Conservation (phyloP, 1,140 invertebrate genomes). For the Yoshiicerus persimilis region DNA sequence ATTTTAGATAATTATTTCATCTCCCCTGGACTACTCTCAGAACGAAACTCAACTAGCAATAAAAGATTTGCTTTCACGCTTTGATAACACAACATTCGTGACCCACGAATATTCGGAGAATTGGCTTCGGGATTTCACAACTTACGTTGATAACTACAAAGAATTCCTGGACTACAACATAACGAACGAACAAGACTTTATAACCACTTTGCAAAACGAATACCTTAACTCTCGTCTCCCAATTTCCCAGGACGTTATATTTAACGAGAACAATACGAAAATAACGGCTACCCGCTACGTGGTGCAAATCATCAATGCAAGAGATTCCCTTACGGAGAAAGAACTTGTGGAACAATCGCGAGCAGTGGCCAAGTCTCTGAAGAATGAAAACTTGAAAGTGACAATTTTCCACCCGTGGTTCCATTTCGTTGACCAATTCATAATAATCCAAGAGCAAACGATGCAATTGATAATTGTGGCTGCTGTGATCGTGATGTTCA, state of each 20-base stretch:
- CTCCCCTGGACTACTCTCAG: not conserved
- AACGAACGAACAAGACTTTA: slow-evolving; percentile 70
- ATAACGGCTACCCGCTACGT: slow-evolving; percentile 82
- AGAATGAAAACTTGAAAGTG: slow-evolving; percentile 51
- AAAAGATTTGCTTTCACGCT: slow-evolving; percentile 76
- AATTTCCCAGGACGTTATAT: slow-evolving; percentile 77
- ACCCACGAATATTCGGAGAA: slow-evolving; percentile 77
- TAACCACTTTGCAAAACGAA: slow-evolving; percentile 71
- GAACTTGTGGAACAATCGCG: slow-evolving; percentile 78
- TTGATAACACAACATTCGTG: slow-evolving; percentile 76
- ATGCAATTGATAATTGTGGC: slow-evolving; percentile 90
- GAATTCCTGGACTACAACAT: slow-evolving; percentile 76
- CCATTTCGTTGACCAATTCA: slow-evolving; percentile 92
- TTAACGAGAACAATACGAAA: slow-evolving; percentile 65
- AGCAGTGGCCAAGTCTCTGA: slow-evolving; percentile 75
- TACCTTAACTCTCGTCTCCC: slow-evolving; percentile 72
- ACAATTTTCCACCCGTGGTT: slow-evolving; percentile 92
- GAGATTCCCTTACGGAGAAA: slow-evolving; percentile 84
- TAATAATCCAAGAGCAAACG: slow-evolving; percentile 85
- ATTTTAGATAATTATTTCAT: slow-evolving; percentile 71
- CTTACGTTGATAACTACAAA: slow-evolving; percentile 75
- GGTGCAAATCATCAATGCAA: slow-evolving; percentile 86
- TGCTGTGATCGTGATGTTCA: slow-evolving; percentile 89
- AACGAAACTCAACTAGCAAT: slow-evolving; percentile 69
- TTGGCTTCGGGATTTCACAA: slow-evolving; percentile 72